A percentile compares a stretch with the other conserved stretches of the same genome.
Conservation (phyloP, 2,888 invertebrate species). For the Trichopria drosophilae region DNA sequence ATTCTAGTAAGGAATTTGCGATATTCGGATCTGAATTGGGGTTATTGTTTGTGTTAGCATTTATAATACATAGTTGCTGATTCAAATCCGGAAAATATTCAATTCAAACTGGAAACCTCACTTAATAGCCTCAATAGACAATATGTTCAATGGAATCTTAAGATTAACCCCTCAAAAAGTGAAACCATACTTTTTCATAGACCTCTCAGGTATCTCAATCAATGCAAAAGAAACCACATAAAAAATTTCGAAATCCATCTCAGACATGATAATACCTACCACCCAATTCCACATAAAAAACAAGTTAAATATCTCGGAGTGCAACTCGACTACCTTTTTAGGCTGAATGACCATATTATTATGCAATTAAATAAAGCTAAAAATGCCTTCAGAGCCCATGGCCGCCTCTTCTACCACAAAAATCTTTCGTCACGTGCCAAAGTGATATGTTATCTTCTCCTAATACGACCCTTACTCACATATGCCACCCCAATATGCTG, state of each 20-base stretch:
- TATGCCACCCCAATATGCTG: slow-evolving; percentile 9
- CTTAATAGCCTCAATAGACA: slow-evolving; percentile 9
- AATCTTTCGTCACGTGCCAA: slow-evolving; percentile 9
- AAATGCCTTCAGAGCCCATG: slow-evolving; percentile 12
- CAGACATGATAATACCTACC: not conserved
- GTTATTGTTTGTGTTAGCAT: too few relatives aligned
- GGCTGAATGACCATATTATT: slow-evolving; percentile 16
- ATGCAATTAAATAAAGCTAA: slow-evolving; percentile 23
- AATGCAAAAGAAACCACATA: not conserved
- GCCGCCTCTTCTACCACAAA: slow-evolving; percentile 22
- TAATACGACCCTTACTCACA: slow-evolving; percentile 11
- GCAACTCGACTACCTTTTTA: slow-evolving; percentile 20
- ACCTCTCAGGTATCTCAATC: not conserved
- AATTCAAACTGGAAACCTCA: slow-evolving; percentile 2
- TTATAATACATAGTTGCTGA: not conserved
- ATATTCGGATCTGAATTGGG: too few relatives aligned
- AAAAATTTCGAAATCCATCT: slow-evolving; percentile 15
- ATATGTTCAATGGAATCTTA: slow-evolving; percentile 26
- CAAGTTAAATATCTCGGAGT: slow-evolving; percentile 30
- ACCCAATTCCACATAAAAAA: slow-evolving; percentile 12
- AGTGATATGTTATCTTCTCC: slow-evolving; percentile 25
- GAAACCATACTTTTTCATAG: slow-evolving; percentile 32
- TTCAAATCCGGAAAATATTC: slow-evolving; percentile 3
- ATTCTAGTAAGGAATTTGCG: too few relatives aligned
- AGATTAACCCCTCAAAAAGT: slow-evolving; percentile 29